phyloP scores from a whole-genome alignment of 2,113 vertebrate species.

The Plecotus auritus region DNA sequence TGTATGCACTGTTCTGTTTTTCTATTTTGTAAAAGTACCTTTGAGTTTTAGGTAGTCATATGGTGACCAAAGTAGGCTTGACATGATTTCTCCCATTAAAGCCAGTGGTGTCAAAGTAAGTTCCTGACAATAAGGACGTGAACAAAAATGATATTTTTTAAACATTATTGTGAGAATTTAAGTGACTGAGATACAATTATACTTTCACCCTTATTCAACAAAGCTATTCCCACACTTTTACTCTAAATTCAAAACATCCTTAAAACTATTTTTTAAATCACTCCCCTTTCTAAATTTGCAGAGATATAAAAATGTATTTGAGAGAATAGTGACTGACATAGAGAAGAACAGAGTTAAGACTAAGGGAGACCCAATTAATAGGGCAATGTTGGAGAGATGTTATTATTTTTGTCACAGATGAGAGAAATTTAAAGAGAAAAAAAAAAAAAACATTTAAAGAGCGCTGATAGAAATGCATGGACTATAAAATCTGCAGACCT shows the following conservation, averaged over 20 bases:
- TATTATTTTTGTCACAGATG: neutral
- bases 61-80: neutral
- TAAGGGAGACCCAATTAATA: fast-evolving
- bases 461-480: neutral
- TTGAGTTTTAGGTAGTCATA: neutral
- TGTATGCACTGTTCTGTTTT: neutral
- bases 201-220: neutral
- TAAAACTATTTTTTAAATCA: neutral
- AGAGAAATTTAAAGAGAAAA: neutral
- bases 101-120: neutral
- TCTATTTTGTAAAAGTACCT: neutral
- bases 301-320: neutral
- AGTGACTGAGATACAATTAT: constrained; percentile 8
- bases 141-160: neutral
- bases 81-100: neutral
- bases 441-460: neutral
- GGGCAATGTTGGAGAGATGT: neutral
- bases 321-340: neutral
- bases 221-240: neutral
- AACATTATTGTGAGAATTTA: neutral
- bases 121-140: neutral
- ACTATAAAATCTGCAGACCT: neutral
- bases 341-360: neutral
- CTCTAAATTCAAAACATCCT: neutral
- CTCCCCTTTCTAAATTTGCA: neutral